phyloP scores from a whole-genome alignment of 2,113 vertebrate genomes.

The Chaenogobius annularis region DNA sequence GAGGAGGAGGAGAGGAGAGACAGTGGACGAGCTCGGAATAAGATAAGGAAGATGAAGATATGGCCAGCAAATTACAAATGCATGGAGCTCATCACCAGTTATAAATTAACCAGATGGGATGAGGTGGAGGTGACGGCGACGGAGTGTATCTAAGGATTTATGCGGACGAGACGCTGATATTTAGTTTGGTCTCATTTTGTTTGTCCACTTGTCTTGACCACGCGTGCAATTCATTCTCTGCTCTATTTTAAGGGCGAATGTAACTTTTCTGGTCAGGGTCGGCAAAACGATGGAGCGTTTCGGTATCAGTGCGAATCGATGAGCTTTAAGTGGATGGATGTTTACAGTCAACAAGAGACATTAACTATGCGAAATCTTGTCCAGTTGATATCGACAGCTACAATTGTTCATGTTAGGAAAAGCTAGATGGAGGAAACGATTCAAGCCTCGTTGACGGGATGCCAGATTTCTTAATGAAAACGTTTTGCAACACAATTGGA shows the following conservation, averaged over 20 bases:
- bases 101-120: conserved; percentile 17
- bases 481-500: too few species aligned
- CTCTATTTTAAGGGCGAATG: not conserved
- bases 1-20: conserved; percentile 20
- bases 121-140: not conserved
- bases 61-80: not conserved
- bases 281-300: not conserved
- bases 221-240: not conserved
- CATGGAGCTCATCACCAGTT: conserved; percentile 20
- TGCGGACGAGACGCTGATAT: not conserved
- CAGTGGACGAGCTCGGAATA: not conserved
- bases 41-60: conserved; percentile 25
- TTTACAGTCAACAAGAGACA: not conserved
- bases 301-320: not conserved
- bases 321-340: not conserved
- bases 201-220: not conserved
- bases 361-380: not conserved
- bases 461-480: not conserved
- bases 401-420: not conserved
- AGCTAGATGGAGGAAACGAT: not conserved
- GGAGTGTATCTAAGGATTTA: not conserved
- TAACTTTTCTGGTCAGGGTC: not conserved
- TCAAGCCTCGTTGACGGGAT: not conserved
- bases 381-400: not conserved
- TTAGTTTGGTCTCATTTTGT: not conserved